Evolutionary conservation across 92 coral and sea anemone genomes (phyloP).

Genomic region (Paragorgia papillata): DNA sequence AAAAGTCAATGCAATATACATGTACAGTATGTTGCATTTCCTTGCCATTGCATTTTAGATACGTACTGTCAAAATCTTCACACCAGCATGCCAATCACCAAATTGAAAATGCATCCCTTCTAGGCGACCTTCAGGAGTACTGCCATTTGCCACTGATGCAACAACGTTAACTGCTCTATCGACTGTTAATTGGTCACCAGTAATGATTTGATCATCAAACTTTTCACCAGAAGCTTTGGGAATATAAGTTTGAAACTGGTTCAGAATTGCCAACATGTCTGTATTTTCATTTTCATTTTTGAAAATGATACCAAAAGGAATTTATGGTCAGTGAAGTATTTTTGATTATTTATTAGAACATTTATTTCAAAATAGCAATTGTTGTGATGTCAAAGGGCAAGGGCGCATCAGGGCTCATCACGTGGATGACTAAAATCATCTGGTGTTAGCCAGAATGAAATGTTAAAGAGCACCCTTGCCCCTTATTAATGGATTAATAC

Average conservation of each 20-base stretch:
- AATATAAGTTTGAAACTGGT: constrained; percentile 59
- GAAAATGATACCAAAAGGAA: constrained; percentile 68
- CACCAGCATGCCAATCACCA: constrained; percentile 73
- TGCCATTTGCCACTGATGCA: constrained; percentile 63
- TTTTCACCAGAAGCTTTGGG: constrained; percentile 49
- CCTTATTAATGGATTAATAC: too few species aligned
- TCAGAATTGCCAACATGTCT: constrained; percentile 62
- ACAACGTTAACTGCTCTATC: constrained; percentile 63
- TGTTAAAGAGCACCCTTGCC: too few species aligned
- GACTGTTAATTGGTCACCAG: too few species aligned
- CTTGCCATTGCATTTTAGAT: background rate
- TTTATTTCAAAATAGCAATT: too few species aligned
- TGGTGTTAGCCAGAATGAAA: too few species aligned
- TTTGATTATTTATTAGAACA: background rate
- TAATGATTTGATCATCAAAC: constrained; percentile 48
- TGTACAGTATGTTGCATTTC: background rate
- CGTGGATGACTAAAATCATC: too few species aligned
- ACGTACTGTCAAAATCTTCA: constrained; percentile 57
- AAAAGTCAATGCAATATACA: too few species aligned
- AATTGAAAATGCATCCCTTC: constrained; percentile 60
- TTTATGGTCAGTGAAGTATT: background rate
- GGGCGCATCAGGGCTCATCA: too few species aligned
- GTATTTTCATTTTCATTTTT: constrained; percentile 66
- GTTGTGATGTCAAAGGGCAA: too few species aligned
- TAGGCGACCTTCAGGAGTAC: constrained; percentile 56